phyloP scores from a whole-genome alignment of 2,888 invertebrate genomes.

The Volucella bombylans region DNA sequence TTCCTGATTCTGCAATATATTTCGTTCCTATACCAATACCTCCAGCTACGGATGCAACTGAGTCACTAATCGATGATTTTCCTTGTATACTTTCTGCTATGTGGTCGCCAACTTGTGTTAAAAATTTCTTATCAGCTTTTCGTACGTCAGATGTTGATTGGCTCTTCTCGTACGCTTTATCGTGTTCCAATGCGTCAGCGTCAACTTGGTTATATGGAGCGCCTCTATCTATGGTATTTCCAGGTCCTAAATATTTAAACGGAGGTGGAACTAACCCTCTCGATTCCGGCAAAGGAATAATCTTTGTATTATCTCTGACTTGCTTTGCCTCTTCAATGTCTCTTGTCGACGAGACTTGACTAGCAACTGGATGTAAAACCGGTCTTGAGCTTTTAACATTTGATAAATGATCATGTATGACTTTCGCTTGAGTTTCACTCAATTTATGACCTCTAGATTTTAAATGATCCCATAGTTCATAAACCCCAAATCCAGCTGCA shows the following conservation, averaged over 20 bases:
- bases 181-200: constrained; percentile 7
- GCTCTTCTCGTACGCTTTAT: not conserved
- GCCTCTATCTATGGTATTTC: constrained; percentile 5
- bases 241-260: constrained; percentile 9
- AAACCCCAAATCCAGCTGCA: constrained; percentile 1
- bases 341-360: too few relatives aligned
- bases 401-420: not conserved
- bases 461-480: not conserved
- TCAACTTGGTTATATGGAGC: not conserved
- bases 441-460: not conserved
- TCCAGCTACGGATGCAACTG: not conserved
- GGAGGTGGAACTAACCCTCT: constrained; percentile 1
- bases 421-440: not conserved
- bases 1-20: not conserved
- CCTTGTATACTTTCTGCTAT: not conserved
- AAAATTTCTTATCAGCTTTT: not conserved
- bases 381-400: not conserved
- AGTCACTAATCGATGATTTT: not conserved
- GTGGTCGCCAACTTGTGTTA: constrained; percentile 2
- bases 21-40: constrained; percentile 7
- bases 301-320: too few relatives aligned
- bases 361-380: not conserved
- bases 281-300: too few relatives aligned
- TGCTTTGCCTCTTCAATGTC: too few relatives aligned
- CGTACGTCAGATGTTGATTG: not conserved